A percentile compares a stretch with the other conserved stretches of the same genome.
phyloP scores from a whole-genome alignment of 2,888 invertebrate genomes.

The Heteropelma amictum region DNA sequence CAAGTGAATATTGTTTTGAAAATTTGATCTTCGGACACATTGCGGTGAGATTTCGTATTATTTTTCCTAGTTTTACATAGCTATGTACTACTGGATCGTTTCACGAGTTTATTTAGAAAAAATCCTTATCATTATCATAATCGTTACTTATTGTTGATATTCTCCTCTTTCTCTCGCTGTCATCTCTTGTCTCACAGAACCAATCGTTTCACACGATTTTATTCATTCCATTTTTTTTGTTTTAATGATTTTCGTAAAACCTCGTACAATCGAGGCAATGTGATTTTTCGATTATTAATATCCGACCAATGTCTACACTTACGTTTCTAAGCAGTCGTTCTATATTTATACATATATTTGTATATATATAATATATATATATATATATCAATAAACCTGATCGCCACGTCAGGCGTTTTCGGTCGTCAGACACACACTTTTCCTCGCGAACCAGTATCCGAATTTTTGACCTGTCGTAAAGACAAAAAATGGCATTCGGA shows the following conservation, averaged over 20 bases:
- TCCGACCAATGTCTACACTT: constrained; percentile 25
- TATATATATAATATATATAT: no score
- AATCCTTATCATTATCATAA: constrained; percentile 46
- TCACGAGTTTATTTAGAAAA: constrained; percentile 51
- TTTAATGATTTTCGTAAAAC: neutral
- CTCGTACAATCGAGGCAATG: neutral
- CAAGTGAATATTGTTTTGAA: neutral
- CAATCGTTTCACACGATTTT: neutral
- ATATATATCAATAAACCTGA: no score
- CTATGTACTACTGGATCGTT: constrained; percentile 49
- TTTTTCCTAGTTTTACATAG: constrained; percentile 31
- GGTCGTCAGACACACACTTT: no score
- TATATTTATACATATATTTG: constrained; percentile 8
- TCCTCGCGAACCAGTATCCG: no score
- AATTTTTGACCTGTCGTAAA: no score
- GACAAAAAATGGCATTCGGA: no score
- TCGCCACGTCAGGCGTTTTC: no score
- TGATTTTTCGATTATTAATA: neutral
- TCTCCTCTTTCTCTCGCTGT: neutral
- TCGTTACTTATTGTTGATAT: constrained; percentile 47
- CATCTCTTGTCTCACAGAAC: neutral
- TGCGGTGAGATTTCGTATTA: constrained; percentile 3
- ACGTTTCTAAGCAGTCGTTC: constrained; percentile 37
- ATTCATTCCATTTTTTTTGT: neutral
- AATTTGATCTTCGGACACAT: constrained; percentile 4